These are phyloP conservation scores for Euzophera pinguis DNA, from an alignment of 2,888 invertebrate genomes.

Conservation along the genomic window DNA sequence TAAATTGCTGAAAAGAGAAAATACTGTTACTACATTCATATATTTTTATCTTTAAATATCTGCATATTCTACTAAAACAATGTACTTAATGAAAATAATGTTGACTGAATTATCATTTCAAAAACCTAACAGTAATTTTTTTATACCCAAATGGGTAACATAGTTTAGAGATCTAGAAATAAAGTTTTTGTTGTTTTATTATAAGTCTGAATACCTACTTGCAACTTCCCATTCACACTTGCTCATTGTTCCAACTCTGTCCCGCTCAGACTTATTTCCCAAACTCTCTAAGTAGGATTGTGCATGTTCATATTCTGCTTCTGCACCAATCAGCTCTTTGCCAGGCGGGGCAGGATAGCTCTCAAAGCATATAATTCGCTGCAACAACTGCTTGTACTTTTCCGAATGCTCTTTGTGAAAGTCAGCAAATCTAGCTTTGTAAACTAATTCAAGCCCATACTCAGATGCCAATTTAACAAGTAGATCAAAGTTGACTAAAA, in stretches of 20 bases:
- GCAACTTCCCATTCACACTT: conserved; percentile 95
- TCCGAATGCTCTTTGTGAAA: conserved; percentile 84
- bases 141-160: too few species aligned
- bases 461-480: conserved; percentile 86
- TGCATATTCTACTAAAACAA: too few species aligned
- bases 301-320: conserved; percentile 87
- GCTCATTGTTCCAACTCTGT: conserved; percentile 89
- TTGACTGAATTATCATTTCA: too few species aligned
- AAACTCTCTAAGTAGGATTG: conserved; percentile 74
- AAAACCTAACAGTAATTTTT: too few species aligned
- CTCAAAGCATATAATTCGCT: conserved; percentile 90
- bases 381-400: conserved; percentile 78
- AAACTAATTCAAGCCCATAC: conserved; percentile 84
- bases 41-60: too few species aligned
- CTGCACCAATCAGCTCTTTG: conserved; percentile 77
- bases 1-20: conserved; percentile 84
- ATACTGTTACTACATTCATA: not conserved
- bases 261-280: conserved; percentile 51
- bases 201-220: conserved; percentile 80
- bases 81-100: too few species aligned
- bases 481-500: conserved; percentile 95
- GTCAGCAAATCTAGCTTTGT: conserved; percentile 87
- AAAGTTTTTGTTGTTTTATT: not conserved
- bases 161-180: too few species aligned
- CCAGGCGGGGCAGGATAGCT: conserved; percentile 85